These are phyloP conservation scores for Gambusia holbrooki DNA, from an alignment of 2,113 vertebrate species.

Conservation along the genomic window DNA sequence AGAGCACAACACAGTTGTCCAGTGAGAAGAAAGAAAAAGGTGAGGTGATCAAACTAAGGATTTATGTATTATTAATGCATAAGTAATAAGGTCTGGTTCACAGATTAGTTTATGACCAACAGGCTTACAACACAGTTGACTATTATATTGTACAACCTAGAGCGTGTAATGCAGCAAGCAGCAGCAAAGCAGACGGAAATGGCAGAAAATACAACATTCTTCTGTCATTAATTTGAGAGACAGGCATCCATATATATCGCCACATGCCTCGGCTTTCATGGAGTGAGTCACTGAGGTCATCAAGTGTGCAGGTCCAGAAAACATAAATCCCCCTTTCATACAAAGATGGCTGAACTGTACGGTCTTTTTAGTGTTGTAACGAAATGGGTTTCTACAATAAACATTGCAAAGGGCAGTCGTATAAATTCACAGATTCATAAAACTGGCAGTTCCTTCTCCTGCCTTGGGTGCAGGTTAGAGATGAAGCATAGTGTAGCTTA, in stretches of 20 bases:
- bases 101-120: not conserved
- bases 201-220: slow-evolving; percentile 4
- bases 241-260: slow-evolving; percentile 14
- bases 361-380: slow-evolving; percentile 17
- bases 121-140: not conserved
- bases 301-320: not conserved
- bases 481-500: not conserved
- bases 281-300: slow-evolving; percentile 19
- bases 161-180: slow-evolving; percentile 6
- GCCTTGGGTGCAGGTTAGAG: not conserved
- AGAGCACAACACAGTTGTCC: slow-evolving; percentile 3
- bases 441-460: slow-evolving; percentile 9
- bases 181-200: slow-evolving; percentile 6
- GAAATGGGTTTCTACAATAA: slow-evolving; percentile 29
- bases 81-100: not conserved
- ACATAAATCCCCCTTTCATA: slow-evolving; percentile 1
- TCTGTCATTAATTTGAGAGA: slow-evolving; percentile 12
- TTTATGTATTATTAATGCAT: not conserved
- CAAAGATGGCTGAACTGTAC: not conserved
- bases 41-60: not conserved
- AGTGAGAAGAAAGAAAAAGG: not conserved
- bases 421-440: slow-evolving; percentile 37
- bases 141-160: slow-evolving; percentile 1
- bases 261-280: slow-evolving; percentile 11
- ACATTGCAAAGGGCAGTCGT: slow-evolving; percentile 20